Conservation (phyloP, 2,113 vertebrate genomes). For the Himantopus leucocephalus region DNA sequence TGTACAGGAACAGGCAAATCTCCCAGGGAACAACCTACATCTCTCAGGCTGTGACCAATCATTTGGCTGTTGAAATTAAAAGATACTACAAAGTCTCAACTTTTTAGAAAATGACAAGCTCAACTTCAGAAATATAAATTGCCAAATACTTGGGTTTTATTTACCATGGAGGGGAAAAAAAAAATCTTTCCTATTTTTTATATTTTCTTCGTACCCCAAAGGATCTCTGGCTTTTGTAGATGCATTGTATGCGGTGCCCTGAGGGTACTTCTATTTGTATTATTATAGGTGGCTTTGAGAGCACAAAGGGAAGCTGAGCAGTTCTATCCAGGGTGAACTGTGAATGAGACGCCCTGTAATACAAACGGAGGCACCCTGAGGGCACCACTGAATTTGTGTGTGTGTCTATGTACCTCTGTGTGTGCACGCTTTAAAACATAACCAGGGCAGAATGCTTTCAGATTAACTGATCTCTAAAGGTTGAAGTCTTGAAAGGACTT, state of each 20-base stretch:
- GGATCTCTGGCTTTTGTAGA: background rate
- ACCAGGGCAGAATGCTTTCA: conserved; percentile 14
- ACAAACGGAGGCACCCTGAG: conserved; percentile 41
- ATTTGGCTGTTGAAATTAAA: conserved; percentile 55
- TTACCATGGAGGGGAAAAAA: background rate
- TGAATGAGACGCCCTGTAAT: conserved; percentile 9
- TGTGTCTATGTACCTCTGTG: background rate
- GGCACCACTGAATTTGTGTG: conserved; percentile 11
- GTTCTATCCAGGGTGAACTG: background rate
- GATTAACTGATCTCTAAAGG: conserved; percentile 21
- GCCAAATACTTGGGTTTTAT: background rate
- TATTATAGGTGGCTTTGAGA: conserved; percentile 46
- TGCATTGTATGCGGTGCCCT: background rate
- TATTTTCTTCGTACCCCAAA: background rate
- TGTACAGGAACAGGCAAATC: conserved; percentile 18
- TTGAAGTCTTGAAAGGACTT: background rate
- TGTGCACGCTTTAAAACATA: background rate
- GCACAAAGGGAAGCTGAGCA: conserved; percentile 33
- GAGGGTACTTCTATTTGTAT: conserved; percentile 41
- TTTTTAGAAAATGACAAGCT: conserved; percentile 30
- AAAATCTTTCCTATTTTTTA: background rate
- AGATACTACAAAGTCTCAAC: background rate
- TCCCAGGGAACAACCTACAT: conserved; percentile 51
- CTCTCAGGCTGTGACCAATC: conserved; percentile 61
- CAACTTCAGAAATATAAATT: conserved; percentile 15